Evolutionary conservation across 1,140 invertebrate species (phyloP), one percentile per base, ranked within the genome.

Genomic region (Drosophila nigrodunni): DNA sequence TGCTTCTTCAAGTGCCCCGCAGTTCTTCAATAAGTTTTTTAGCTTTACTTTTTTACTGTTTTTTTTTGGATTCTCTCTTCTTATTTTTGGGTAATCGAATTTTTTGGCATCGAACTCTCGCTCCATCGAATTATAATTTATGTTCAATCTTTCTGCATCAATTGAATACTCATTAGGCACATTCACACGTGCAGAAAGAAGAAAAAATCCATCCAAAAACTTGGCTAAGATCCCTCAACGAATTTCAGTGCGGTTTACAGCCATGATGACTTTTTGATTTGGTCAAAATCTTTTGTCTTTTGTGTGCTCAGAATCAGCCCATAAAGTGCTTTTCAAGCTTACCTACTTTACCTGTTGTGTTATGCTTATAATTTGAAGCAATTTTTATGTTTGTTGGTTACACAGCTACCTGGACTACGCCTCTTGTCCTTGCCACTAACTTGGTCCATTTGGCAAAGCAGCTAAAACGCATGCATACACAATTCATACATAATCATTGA

Each of bases 141-240:
- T 81, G 78, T 64, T 54, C 35, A n/a, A 39, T 35, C 74, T 89
- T 85, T 88, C 83, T 85, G 80, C 80, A 89, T 72, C 85, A 70
- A 88, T 88, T 88, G 83, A 88, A 88, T 85, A 78, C 83, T 89
- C 83, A 88, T 88, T 89, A 88, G 85, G 80, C 77, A 88, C 83
- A 83, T 86, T 83, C 80, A 78, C 82, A 86, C 81, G 65, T 78
- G 50, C 52, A 80, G 30, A 9, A 10, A 39, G 10, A 39, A 10
- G 2, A 39, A 41, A 41, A 41, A 41, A 41, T 30, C 25, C 6
- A 30, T 30, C 25, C 25, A 30, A 41, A 25, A 47, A 55, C 25
- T 55, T 39, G 34, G 44, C 58, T 46, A 15, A 70, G 59, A 72
- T 71, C 64, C 60, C 60, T 30, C 49, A 34, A 47, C 46, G 49